A percentile compares a stretch with the other conserved stretches of the same genome.
These are phyloP conservation scores for Xestia ashworthii DNA, from an alignment of 2,888 invertebrate species.

Conservation along the genomic window DNA sequence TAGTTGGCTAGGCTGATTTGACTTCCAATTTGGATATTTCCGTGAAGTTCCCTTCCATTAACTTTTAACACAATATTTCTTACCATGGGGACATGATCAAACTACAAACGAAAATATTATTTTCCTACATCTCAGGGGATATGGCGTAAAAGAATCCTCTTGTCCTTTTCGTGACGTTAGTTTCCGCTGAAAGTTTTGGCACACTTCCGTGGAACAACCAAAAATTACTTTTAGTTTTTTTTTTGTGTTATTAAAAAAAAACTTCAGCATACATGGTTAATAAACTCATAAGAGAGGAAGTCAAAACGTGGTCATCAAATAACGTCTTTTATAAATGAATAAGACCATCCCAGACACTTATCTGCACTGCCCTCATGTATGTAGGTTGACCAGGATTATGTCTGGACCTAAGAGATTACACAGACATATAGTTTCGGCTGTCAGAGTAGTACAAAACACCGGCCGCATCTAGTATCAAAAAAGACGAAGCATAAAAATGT, in stretches of 20 bases:
- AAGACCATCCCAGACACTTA: too few species aligned
- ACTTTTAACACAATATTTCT: constrained; percentile 37
- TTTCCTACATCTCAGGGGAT: constrained; percentile 19
- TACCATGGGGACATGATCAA: constrained; percentile 12
- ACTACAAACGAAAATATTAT: constrained; percentile 44
- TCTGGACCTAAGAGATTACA: too few species aligned
- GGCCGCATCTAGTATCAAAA: too few species aligned
- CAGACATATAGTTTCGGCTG: too few species aligned
- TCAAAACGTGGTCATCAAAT: background rate
- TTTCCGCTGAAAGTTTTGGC: constrained; percentile 16
- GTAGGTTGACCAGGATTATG: too few species aligned
- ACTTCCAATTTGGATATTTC: background rate
- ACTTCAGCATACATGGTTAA: background rate
- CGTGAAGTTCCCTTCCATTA: constrained; percentile 11
- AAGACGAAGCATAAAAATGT: too few species aligned
- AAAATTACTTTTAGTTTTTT: constrained; percentile 2
- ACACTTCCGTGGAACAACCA: background rate
- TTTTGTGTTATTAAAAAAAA: background rate
- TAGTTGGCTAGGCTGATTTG: background rate
- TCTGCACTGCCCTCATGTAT: too few species aligned
- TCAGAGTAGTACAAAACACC: too few species aligned
- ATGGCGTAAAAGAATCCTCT: constrained; percentile 9
- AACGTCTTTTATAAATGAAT: background rate
- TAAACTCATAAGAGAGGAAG: background rate
- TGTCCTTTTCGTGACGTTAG: constrained; percentile 28